These are phyloP conservation scores for Tetanocera ferruginea DNA, from an alignment of 2,888 invertebrate genomes.

Conservation along the genomic window DNA sequence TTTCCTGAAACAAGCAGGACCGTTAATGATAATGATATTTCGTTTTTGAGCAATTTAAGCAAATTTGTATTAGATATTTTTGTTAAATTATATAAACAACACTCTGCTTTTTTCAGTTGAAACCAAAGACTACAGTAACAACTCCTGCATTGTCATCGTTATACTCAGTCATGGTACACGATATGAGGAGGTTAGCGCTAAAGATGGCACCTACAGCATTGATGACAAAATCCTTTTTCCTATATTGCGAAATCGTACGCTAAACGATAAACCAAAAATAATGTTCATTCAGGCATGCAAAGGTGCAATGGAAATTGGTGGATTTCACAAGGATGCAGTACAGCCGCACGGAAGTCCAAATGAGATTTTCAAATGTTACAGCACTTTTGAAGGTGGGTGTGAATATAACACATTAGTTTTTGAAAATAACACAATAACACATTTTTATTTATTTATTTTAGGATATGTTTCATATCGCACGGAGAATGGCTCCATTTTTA, in stretches of 20 bases:
- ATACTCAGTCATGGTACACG: conserved; percentile 65
- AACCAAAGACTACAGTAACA: conserved; percentile 58
- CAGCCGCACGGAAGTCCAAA: conserved; percentile 59
- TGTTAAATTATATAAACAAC: not conserved
- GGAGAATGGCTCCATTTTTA: conserved; percentile 64
- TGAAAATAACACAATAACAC: not conserved
- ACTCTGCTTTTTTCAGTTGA: conserved; percentile 55
- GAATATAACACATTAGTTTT: not conserved
- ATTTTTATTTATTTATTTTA: conserved; percentile 42
- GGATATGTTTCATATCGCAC: conserved; percentile 67
- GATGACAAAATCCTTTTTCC: conserved; percentile 65
- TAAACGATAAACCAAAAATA: conserved; percentile 65
- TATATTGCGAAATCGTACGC: conserved; percentile 61
- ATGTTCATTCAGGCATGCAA: conserved; percentile 69
- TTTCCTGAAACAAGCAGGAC: no score
- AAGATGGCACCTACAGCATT: conserved; percentile 62
- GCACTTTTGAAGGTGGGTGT: conserved; percentile 65
- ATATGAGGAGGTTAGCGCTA: conserved; percentile 61
- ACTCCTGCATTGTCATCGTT: conserved; percentile 63
- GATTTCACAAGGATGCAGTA: conserved; percentile 59
- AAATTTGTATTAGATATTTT: not conserved
- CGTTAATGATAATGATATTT: not conserved
- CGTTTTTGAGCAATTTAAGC: not conserved
- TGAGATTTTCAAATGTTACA: conserved; percentile 67
- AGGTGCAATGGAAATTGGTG: conserved; percentile 58